Conservation (phyloP, 2,888 invertebrate species). For the Lepidonotus clava region DNA sequence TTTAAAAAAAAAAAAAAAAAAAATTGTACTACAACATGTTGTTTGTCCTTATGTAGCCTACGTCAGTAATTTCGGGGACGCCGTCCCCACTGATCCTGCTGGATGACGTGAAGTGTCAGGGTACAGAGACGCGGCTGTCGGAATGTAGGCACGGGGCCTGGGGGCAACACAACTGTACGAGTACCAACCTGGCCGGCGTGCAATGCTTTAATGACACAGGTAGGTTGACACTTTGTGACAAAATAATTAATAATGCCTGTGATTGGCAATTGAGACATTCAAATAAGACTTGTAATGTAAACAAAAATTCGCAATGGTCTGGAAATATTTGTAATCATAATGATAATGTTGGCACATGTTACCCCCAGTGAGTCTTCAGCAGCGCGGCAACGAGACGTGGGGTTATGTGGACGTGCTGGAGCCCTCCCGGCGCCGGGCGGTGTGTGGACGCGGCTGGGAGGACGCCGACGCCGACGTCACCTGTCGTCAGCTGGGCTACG, state of each 20-base stretch:
- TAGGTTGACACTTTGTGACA: background rate
- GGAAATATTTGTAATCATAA: background rate
- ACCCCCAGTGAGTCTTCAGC: background rate
- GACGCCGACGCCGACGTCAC: background rate
- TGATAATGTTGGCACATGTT: background rate
- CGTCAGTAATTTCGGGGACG: background rate
- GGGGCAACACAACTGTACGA: constrained; percentile 25
- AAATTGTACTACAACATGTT: background rate
- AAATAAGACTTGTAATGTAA: background rate
- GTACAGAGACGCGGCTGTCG: constrained; percentile 85
- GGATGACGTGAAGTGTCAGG: constrained; percentile 83
- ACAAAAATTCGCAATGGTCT: background rate
- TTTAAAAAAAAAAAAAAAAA: background rate
- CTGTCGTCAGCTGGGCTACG: constrained; percentile 14
- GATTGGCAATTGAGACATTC: background rate
- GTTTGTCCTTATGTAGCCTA: background rate
- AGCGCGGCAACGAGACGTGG: background rate
- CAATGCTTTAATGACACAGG: background rate
- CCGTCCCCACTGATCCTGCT: constrained; percentile 13
- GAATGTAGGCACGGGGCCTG: constrained; percentile 81
- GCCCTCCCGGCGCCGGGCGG: background rate
- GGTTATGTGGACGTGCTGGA: background rate
- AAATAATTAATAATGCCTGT: background rate
- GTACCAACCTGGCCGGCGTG: background rate
- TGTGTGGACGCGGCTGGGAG: background rate